phyloP scores from a whole-genome alignment of 1,140 invertebrate species.

The Phymastichus coffea region DNA sequence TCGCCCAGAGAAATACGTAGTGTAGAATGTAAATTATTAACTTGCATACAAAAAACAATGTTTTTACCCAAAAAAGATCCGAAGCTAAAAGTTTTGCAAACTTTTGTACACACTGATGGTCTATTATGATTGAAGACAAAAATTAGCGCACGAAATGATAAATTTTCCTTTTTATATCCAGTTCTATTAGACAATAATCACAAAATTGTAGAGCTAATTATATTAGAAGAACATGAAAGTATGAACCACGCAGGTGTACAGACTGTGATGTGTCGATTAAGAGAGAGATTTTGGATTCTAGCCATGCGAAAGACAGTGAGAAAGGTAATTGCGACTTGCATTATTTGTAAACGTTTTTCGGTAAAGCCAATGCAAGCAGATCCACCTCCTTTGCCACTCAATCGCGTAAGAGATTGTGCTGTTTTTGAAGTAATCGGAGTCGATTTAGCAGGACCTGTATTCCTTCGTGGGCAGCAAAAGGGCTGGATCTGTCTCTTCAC shows the following conservation, averaged over 20 bases:
- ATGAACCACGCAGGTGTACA: constrained; percentile 33
- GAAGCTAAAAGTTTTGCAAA: constrained; percentile 21
- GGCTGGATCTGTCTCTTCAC: constrained; percentile 36
- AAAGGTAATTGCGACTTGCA: constrained; percentile 35
- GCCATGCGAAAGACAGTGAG: constrained; percentile 30
- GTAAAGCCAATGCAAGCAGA: constrained; percentile 31
- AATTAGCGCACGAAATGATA: constrained; percentile 34
- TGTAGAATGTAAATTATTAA: constrained; percentile 20
- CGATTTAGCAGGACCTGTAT: constrained; percentile 35
- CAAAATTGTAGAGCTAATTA: constrained; percentile 23
- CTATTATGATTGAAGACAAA: constrained; percentile 35
- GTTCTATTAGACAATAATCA: constrained; percentile 36
- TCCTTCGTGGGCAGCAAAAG: constrained; percentile 28
- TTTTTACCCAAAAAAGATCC: constrained; percentile 30
- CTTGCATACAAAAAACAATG: constrained; percentile 30
- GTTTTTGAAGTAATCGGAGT: constrained; percentile 33
- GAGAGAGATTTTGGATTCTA: constrained; percentile 36
- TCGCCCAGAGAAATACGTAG: too few species aligned
- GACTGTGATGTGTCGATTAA: constrained; percentile 30
- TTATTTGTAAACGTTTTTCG: constrained; percentile 34
- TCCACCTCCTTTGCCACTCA: constrained; percentile 29
- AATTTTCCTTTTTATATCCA: constrained; percentile 33
- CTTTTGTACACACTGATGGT: constrained; percentile 26
- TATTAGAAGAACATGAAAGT: constrained; percentile 32
- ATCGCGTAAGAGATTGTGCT: constrained; percentile 27